These are phyloP conservation scores for Stichopus horrens DNA, from an alignment of 53 echinoderm and acorn worm species.

Conservation along the genomic window DNA sequence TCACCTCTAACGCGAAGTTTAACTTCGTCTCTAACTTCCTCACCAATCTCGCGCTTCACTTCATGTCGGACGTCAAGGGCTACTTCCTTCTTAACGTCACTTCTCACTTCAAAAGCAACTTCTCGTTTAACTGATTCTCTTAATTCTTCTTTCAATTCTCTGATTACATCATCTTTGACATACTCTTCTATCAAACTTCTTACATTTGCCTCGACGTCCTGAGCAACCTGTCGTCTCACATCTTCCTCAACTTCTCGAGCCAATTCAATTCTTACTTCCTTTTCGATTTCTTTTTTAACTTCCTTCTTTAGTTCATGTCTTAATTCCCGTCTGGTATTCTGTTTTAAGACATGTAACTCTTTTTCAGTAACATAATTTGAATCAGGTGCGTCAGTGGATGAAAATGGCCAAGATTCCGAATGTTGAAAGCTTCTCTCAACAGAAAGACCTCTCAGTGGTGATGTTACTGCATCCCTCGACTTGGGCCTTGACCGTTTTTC, in stretches of 20 bases:
- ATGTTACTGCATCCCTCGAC: constrained; percentile 26
- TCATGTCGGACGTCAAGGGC: constrained; percentile 28
- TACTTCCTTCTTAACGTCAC: constrained; percentile 39
- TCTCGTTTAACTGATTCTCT: constrained; percentile 32
- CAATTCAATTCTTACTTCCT: constrained; percentile 7
- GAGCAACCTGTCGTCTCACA: constrained; percentile 9
- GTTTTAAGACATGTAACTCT: constrained; percentile 12
- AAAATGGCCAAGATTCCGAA: constrained; percentile 36
- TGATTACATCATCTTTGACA: constrained; percentile 1
- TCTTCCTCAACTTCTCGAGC: constrained; percentile 3
- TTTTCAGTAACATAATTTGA: neutral
- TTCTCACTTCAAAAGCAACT: constrained; percentile 25
- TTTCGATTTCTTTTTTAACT: constrained; percentile 4
- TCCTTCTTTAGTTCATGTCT: constrained; percentile 22
- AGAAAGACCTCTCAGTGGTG: constrained; percentile 31
- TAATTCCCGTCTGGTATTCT: constrained; percentile 19
- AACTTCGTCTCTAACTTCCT: constrained; percentile 40
- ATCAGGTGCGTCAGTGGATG: constrained; percentile 37
- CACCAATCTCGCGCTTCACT: constrained; percentile 25
- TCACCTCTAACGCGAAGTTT: constrained; percentile 20
- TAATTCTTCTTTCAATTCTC: constrained; percentile 26
- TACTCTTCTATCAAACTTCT: neutral
- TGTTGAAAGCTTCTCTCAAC: constrained; percentile 41
- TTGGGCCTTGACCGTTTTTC: constrained; percentile 16
- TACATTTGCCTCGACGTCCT: constrained; percentile 12